Base-by-base conservation (phyloP, 2,888 invertebrate genomes). In the Metacarcinus magister region DNA sequence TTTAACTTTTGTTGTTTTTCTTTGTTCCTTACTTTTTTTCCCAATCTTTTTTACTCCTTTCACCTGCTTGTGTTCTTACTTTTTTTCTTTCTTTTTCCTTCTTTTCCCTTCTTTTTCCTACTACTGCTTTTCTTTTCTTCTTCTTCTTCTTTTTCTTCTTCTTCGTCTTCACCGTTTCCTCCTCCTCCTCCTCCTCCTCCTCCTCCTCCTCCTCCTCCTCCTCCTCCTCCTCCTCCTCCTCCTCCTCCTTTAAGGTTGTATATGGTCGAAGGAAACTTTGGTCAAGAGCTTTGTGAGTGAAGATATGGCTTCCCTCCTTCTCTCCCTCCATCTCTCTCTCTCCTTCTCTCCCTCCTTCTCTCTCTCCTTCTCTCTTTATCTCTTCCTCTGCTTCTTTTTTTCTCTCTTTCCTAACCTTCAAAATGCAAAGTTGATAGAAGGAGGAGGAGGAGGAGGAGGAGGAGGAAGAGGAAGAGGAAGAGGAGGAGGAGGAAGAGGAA, bases 361-460 rank as follows among this genome's bases (percentile, higher is more conserved):
- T 54, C 54, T 54, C 54, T 54, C 54, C 16, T 16, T 54, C 54
- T 54, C 54, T 54, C 54, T 54, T 16, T 54, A 10, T 54, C 54
- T n/a, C 67, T 23, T n/a, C 19, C 67, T n/a, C 67, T 67, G 23
- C 19, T 5, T 67, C n/a, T 67, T 19, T n/a, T 16, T n/a, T 19
- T n/a, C 67, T n/a, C n/a, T 67, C n/a, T 67, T 5, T 4, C n/a
- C n/a, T 10, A 23, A 23, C 67, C 67, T 67, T n/a, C n/a, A 67
- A 67, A 67, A 67, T 67, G 67, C 67, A 67, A 67, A 67, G n/a
- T 67, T n/a, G 67, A n/a, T 23, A n/a, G 67, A 54, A 54, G 54
- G 54, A 54, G 13, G 54, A 5, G 54, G 13, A 54, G 54, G 54
- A 54, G 54, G 54, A 54, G 54, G 54, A 54, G 54, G 54, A 54